Base-by-base conservation (phyloP, 2,797 vertebrate genomes). In the Enteromius afrohamiltoni region DNA sequence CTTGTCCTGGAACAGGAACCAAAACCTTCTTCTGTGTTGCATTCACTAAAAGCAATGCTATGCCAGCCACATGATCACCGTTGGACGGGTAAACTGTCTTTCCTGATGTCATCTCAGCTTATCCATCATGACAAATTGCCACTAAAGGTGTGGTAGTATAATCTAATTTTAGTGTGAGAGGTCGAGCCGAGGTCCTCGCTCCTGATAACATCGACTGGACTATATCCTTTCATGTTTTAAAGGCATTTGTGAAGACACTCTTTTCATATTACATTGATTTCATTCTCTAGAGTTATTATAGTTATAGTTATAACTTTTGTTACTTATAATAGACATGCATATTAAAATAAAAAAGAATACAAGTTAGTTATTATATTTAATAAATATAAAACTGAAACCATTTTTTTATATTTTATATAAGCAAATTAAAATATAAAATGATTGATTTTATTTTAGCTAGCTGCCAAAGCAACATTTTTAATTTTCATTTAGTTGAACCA, bases 151-250 rank as follows among this genome's bases (percentile, higher is more conserved):
- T 67, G n/a, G 55, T 21, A 26, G 29, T 67, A 19, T 65, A 68
- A 68, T 37, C 45, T 65, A 53, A 34, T 26, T 7, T 55, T 68
- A 68, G 31, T 67, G 17, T 11, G 31, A 51, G 45, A 68, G 31
- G 62, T 67, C 77, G 49, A 67, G 62, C 62, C 68, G 21, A 68
- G 31, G 77, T 79, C 21, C 11, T 65, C 47, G 13, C 45, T 79
- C 47, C 19, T 51, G 42, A 65, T 21, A 65, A 47, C 60, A 67
- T 29, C 3, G 5, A 70, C 42, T 45, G 45, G n/a, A 49, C 16
- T 10, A 29, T 16, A 62, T 62, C 26, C 60, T 29, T 62, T 64
- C 60, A 64, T 8, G 6, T 31, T 64, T 17, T 8, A 64, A 62
- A 62, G 60, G 23, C n/a, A 55, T 55, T 55, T 3, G 53, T 53